A percentile compares a stretch with the other conserved stretches of the same genome.
These are phyloP conservation scores for Galeopterus variegatus DNA, from an alignment of 2,113 vertebrate genomes.

Conservation along the genomic window DNA sequence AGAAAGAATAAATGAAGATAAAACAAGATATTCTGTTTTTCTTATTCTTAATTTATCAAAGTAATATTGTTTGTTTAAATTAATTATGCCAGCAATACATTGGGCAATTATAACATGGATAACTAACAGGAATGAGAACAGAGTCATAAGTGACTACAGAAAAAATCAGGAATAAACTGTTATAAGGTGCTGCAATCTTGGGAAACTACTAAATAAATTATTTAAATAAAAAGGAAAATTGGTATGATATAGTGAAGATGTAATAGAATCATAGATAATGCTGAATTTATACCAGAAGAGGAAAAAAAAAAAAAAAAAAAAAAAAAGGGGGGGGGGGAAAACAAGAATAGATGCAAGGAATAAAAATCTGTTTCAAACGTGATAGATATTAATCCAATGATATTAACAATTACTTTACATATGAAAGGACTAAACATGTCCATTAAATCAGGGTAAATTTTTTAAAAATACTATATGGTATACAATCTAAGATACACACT, in stretches of 20 bases:
- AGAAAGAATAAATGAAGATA: background rate
- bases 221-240: background rate
- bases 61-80: background rate
- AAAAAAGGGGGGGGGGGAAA: background rate
- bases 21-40: background rate
- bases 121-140: background rate
- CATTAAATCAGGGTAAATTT: background rate
- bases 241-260: background rate
- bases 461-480: background rate
- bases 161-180: background rate
- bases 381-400: background rate
- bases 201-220: background rate
- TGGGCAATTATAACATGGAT: background rate
- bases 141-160: background rate
- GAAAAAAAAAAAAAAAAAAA: background rate
- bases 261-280: background rate
- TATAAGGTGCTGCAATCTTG: too few species aligned
- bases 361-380: background rate
- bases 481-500: background rate
- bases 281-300: too few species aligned
- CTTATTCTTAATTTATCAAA: background rate
- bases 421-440: background rate
- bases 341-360: background rate
- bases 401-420: background rate
- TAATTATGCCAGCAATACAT: background rate